Evolutionary conservation across 2,113 vertebrate genomes (phyloP).

Genomic region (Alouatta palliata): DNA sequence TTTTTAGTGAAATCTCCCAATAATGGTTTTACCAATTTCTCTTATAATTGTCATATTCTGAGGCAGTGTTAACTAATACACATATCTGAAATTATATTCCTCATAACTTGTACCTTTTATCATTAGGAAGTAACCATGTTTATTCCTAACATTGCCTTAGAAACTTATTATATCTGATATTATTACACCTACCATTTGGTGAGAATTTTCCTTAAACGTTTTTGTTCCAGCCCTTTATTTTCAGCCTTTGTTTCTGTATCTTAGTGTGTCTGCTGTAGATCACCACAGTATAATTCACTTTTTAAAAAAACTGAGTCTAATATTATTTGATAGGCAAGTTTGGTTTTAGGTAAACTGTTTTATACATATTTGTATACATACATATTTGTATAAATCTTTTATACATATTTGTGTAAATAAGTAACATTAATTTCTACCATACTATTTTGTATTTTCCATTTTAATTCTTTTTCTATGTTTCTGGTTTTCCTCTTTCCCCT

Average conservation of each 20-base stretch:
- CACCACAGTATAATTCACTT: not conserved
- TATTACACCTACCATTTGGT: not conserved
- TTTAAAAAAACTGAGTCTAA: not conserved
- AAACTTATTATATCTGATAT: not conserved
- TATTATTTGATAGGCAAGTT: not conserved
- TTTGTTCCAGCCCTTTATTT: not conserved
- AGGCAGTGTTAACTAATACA: not conserved
- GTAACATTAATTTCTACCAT: not conserved
- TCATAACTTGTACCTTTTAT: not conserved
- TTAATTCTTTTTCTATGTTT: not conserved
- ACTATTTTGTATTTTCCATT: not conserved
- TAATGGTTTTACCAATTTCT: not conserved
- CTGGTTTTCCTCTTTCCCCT: not conserved
- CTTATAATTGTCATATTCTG: not conserved
- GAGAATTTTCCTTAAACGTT: not conserved
- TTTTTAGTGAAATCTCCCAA: not conserved
- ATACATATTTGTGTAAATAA: no score
- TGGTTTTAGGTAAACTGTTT: not conserved
- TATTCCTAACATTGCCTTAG: not conserved
- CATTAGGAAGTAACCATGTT: not conserved
- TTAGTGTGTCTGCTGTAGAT: not conserved
- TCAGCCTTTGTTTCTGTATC: not conserved
- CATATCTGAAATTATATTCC: not conserved
- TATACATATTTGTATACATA: no score
- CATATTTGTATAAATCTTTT: no score